Evolutionary conservation across 2,888 invertebrate genomes (phyloP).

Genomic region (Folsomia manolachei): DNA sequence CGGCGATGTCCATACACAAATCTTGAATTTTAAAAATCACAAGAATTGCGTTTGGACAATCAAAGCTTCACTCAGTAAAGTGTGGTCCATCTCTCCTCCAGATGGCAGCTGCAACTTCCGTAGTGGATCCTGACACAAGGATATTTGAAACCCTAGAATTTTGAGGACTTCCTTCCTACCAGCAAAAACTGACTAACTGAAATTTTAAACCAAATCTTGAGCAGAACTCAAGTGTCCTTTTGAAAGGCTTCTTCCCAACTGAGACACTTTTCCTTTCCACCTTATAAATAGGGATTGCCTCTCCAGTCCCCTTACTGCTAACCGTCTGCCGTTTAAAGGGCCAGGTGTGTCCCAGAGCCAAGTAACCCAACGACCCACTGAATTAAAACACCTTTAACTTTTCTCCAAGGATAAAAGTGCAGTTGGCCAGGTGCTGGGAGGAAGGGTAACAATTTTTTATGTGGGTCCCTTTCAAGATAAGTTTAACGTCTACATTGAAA

Average conservation of each 20-base stretch:
- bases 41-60: conserved; percentile 69
- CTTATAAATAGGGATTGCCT: conserved; percentile 4
- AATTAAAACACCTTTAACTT: conserved; percentile 4
- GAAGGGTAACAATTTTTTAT: not conserved
- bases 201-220: not conserved
- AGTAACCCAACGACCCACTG: not conserved
- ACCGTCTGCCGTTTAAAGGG: conserved; percentile 22
- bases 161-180: not conserved
- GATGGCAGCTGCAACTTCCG: conserved; percentile 13
- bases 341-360: conserved; percentile 14
- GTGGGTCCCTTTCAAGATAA: not conserved
- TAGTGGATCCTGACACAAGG: not conserved
- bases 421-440: not conserved
- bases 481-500: not conserved
- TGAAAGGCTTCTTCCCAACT: conserved; percentile 9
- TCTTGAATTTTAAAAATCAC: conserved; percentile 59
- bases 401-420: not conserved
- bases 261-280: conserved; percentile 18
- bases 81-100: not conserved
- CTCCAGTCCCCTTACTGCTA: not conserved
- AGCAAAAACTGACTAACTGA: too few species aligned
- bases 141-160: not conserved
- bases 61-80: conserved; percentile 57
- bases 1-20: conserved; percentile 66
- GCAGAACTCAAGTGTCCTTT: not conserved